These are phyloP conservation scores for Drosophila yakuba DNA, from an alignment of 1,140 invertebrate species.

Conservation along the genomic window DNA sequence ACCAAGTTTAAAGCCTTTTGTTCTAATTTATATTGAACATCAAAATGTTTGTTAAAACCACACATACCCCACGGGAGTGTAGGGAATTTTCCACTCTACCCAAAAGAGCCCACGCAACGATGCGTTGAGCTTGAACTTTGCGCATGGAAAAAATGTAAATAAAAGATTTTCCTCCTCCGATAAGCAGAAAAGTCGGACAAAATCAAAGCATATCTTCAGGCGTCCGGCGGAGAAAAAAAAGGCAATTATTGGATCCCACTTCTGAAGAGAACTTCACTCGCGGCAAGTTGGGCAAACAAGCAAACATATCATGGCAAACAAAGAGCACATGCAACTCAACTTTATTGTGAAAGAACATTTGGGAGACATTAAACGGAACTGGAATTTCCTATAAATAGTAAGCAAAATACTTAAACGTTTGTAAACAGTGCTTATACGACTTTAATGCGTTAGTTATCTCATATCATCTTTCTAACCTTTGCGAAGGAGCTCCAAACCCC, in stretches of 20 bases:
- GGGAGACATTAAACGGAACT: slow-evolving; percentile 26
- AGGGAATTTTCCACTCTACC: neutral
- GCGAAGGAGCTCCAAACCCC: too few relatives aligned
- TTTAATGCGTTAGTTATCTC: too few relatives aligned
- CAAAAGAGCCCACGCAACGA: slow-evolving; percentile 33
- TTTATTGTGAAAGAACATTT: slow-evolving; percentile 49
- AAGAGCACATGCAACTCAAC: slow-evolving; percentile 31
- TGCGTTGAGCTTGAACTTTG: slow-evolving; percentile 62
- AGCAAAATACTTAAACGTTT: neutral
- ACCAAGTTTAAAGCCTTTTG: too few relatives aligned
- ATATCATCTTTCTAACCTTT: too few relatives aligned
- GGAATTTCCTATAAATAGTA: slow-evolving; percentile 9
- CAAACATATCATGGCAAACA: slow-evolving; percentile 46
- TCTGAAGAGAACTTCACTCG: slow-evolving; percentile 1
- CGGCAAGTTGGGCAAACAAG: slow-evolving; percentile 61
- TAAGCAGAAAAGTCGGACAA: slow-evolving; percentile 39
- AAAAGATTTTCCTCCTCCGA: slow-evolving; percentile 36
- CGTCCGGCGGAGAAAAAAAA: slow-evolving; percentile 45
- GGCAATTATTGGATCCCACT: slow-evolving; percentile 37
- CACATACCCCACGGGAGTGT: neutral
- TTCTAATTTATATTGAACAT: too few relatives aligned
- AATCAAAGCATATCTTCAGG: slow-evolving; percentile 69
- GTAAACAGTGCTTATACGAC: too few relatives aligned
- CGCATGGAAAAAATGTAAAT: neutral
- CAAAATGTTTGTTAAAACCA: neutral